Conservation (phyloP, 2,113 vertebrate genomes). For the Chionodraco myersi region DNA sequence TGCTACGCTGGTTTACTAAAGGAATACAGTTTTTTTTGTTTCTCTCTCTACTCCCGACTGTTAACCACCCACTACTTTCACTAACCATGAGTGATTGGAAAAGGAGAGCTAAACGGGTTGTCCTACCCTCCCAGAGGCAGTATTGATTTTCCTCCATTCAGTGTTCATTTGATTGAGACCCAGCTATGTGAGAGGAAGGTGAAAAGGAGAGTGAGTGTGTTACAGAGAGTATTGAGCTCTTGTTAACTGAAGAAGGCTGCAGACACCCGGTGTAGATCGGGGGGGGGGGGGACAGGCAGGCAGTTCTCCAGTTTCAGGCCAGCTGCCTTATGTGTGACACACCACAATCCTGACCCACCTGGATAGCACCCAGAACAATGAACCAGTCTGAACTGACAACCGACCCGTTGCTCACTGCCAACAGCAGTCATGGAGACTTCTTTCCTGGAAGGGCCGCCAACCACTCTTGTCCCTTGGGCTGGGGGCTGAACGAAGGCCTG, state of each 20-base stretch:
- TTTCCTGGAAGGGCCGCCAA: conserved; percentile 83
- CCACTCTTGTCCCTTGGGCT: conserved; percentile 95
- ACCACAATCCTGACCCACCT: conserved; percentile 63
- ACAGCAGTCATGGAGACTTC: conserved; percentile 81
- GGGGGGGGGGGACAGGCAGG: neutral
- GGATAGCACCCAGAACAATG: conserved; percentile 86
- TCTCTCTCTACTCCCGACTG: conserved; percentile 12
- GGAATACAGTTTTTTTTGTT: conserved; percentile 29
- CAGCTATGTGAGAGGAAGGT: conserved; percentile 74
- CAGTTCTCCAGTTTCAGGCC: conserved; percentile 64
- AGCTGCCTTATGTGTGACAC: conserved; percentile 63
- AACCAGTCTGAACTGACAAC: conserved; percentile 86
- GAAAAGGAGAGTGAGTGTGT: conserved; percentile 55
- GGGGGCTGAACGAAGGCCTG: conserved; percentile 88
- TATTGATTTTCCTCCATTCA: conserved; percentile 77
- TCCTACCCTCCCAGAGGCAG: conserved; percentile 52
- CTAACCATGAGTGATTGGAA: conserved; percentile 78
- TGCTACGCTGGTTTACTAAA: conserved; percentile 18
- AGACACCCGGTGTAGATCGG: conserved; percentile 26
- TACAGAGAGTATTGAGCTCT: conserved; percentile 53
- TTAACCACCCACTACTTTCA: conserved; percentile 50
- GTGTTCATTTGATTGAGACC: conserved; percentile 73
- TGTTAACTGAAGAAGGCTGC: conserved; percentile 64
- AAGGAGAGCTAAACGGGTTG: conserved; percentile 58
- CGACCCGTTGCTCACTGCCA: conserved; percentile 86